Base-by-base conservation (phyloP, 1,140 invertebrate species). In the Tetramorium simillimum region DNA sequence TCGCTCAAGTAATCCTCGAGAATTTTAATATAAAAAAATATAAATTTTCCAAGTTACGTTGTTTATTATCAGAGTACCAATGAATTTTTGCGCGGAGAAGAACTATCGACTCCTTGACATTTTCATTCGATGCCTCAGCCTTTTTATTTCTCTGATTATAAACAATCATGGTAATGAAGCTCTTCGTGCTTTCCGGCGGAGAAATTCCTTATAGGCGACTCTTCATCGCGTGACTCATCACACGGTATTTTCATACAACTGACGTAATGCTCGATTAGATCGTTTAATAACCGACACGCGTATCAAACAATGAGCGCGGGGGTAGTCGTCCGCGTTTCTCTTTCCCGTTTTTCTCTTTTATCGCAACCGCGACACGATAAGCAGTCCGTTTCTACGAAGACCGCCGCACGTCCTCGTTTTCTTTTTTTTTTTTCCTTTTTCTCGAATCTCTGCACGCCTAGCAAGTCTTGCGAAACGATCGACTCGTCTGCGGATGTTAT, bases 181-280 rank as follows among this genome's bases (percentile, higher is more conserved):
- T 43, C 65, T 43, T 40, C 12, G n/a, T 28, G 43, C 51, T 72
- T 86, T 89, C 78, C 82, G 28, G 63, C 28, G n/a, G 24, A 70
- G 60, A 81, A 78, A 86, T 90, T 89, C 88, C 78, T 77, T 56
- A 33, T 33, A 78, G 40, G 70, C 51, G 65, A 51, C 9, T 49
- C 37, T 67, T 67, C 49, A 49, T 60, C 65, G 75, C 88, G 89
- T 90, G 88, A 90, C 67, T 89, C 88, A 90, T 87, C 80, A 18
- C 21, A 21, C n/a, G 75, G 24, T 90, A 89, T 90, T 89, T 90
- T 89, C 86, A 89, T 89, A 67, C 40, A 78, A 87, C 78, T 91
- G 89, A 88, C 80, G 89, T 89, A 90, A 90, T 53, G 49, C 73
- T 37, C 67, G 67, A 53, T 37, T 87, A 53, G 3, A 73, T 49